Evolutionary conservation across 1,140 invertebrate genomes (phyloP), one percentile per base, ranked within the genome.

Genomic region (Pissodes strobi): DNA sequence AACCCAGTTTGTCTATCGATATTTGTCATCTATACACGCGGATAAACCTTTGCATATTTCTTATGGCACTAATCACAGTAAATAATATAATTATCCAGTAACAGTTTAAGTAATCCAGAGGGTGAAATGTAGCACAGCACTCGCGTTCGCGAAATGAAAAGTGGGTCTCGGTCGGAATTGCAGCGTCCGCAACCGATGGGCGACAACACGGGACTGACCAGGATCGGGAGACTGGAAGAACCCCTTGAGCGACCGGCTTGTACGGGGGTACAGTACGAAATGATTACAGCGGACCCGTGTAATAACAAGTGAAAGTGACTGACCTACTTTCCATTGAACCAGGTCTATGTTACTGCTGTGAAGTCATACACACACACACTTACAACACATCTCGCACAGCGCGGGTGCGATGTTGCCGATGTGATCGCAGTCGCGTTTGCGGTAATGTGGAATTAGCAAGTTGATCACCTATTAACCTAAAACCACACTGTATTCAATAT

Each of bases 251-350:
- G 78, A 79, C 81, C 68, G 70, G 64, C 66, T 72, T 75, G 74
- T 78, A 76, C 79, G 78, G 79, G 79, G 78, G 77, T 80, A 83
- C 83, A 83, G 83, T 82, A 82, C 81, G 84, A 82, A 84, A 83
- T 82, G 82, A 84, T 84, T 83, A 84, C 81, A 79, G 62, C 43
- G 13, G 80, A 79, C 78, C 82, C 82, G 83, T 84, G 84, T 83
- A 85, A 85, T 85, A 67, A 64, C 49, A 84, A 84, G 83, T 86
- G 84, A 85, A 85, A 85, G 84, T 85, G 83, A 84, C 79, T 84
- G 84, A 85, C 84, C 83, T 79, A 85, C 82, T 85, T 85, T 85
- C 82, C 81, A 81, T 80, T 80, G 79, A 85, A 84, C 81, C 84
- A 84, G 83, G 83, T 85, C 84, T 85, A 85, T 85, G 84, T 85